phyloP scores from a whole-genome alignment of 1,140 invertebrate genomes.

The Caenorhabditis brenneri region DNA sequence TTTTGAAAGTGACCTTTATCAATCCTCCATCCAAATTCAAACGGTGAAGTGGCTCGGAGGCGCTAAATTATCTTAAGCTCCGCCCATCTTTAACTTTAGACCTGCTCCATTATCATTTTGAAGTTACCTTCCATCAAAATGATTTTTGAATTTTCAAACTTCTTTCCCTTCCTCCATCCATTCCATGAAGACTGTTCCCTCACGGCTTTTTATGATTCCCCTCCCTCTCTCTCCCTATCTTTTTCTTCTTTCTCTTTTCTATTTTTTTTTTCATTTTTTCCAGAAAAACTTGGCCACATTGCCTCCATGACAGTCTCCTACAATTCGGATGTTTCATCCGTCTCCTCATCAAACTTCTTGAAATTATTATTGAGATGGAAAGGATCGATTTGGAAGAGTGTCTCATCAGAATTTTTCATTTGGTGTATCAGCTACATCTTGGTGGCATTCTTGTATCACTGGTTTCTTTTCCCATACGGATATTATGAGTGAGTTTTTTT shows the following conservation, averaged over 20 bases:
- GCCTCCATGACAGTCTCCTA: slow-evolving; percentile 2
- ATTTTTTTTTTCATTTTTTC: background rate
- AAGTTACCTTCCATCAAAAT: too few relatives aligned
- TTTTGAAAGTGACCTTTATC: too few relatives aligned
- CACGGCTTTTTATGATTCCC: slow-evolving; percentile 25
- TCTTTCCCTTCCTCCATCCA: background rate
- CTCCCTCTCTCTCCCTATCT: background rate
- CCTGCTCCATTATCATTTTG: too few relatives aligned
- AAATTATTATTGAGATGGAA: background rate
- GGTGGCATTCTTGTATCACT: background rate
- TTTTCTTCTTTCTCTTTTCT: background rate
- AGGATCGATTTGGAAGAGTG: slow-evolving; percentile 20
- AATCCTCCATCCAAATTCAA: too few relatives aligned
- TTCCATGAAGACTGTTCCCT: background rate
- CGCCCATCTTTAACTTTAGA: too few relatives aligned
- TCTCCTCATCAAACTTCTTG: background rate
- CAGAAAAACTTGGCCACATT: too few relatives aligned
- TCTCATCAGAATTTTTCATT: background rate
- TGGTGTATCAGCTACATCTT: background rate
- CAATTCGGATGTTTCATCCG: slow-evolving; percentile 5
- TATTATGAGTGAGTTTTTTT: slow-evolving; percentile 19
- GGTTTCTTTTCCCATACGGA: background rate
- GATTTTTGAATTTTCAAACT: too few relatives aligned
- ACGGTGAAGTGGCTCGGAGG: too few relatives aligned
- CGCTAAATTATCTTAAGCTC: too few relatives aligned